Base-by-base conservation (phyloP, 2,888 invertebrate species). In the Hesperia comma region DNA sequence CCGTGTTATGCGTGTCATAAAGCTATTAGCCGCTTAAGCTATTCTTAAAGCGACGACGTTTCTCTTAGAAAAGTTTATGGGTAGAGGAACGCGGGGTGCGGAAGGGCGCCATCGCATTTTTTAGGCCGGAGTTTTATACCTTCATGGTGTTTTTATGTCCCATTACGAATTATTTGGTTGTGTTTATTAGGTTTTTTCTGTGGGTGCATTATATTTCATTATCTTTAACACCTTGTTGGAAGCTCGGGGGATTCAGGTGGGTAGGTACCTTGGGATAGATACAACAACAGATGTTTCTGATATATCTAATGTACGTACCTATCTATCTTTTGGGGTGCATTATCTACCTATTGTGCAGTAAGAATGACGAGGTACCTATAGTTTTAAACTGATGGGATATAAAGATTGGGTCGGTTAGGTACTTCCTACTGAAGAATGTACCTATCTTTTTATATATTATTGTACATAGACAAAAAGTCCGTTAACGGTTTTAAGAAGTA, bases 1-100 rank as follows among this genome's bases (percentile, higher is more conserved):
- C 77, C 77, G 79, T 84, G 84, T 88, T 85, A 90, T 92, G 92
- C 92, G 92, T 92, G 92, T 89, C 90, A 91, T 90, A 90, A 90
- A 92, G 91, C 92, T 92, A 92, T 92, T 92, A 92, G 88, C 83
- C 88, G 88, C 86, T 88, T 92, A 90, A 88, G 90, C 86, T 91
- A 85, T 92, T 88, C 84, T 88, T 81, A 86, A 89, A 88, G 86
- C 82, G 88, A 82, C 83, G 86, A 87, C 80, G 81, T 83, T 78
- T 75, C 84, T 83, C 73, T 77, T 79, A 80, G 82, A 83, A 84
- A 83, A 82, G 79, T 85, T 85, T 84, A 81, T 80, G 79, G 80
- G 75, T 72, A 69, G 70, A 76, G 79, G 79, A 79, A 82, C 79
- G 69, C 70, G 76, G 86, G 85, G 85, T 82, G 83, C 80, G 85